A percentile compares a stretch with the other conserved stretches of the same genome.
These are phyloP conservation scores for Leptinotarsa lineolata DNA, from an alignment of 1,140 invertebrate species.

Conservation along the genomic window DNA sequence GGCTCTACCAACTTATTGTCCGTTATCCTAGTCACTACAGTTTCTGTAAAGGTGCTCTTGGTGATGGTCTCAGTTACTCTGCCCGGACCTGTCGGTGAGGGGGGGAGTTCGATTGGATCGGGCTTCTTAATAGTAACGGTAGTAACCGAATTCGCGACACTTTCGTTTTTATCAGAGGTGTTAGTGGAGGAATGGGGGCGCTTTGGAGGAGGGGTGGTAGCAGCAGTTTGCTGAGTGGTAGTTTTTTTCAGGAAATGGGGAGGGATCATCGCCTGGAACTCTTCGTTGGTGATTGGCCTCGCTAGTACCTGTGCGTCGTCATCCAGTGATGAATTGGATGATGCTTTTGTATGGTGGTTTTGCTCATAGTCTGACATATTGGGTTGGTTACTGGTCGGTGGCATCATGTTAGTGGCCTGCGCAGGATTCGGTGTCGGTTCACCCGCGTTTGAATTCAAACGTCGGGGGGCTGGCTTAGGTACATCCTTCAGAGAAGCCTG, in stretches of 20 bases:
- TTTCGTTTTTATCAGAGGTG: slow-evolving; percentile 61
- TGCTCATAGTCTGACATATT: slow-evolving; percentile 40
- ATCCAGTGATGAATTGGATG: slow-evolving; percentile 50
- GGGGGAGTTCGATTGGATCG: slow-evolving; percentile 74
- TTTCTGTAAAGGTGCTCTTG: slow-evolving; percentile 92
- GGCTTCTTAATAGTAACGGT: slow-evolving; percentile 76
- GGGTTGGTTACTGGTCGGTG: slow-evolving; percentile 35
- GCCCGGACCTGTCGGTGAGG: slow-evolving; percentile 79
- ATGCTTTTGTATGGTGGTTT: slow-evolving; percentile 49
- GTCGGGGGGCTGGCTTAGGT: slow-evolving; percentile 54
- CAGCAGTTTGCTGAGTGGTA: slow-evolving; percentile 32
- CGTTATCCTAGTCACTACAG: slow-evolving; percentile 88
- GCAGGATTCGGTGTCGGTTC: background rate
- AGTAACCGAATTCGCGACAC: slow-evolving; percentile 55
- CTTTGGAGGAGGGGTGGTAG: slow-evolving; percentile 44
- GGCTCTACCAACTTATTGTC: slow-evolving; percentile 84
- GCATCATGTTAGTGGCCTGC: slow-evolving; percentile 17
- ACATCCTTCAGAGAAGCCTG: slow-evolving; percentile 39
- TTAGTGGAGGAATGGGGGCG: slow-evolving; percentile 55
- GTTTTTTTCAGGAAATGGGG: slow-evolving; percentile 73
- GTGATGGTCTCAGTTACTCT: slow-evolving; percentile 90
- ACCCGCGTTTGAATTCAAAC: slow-evolving; percentile 36
- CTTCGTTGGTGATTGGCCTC: slow-evolving; percentile 86
- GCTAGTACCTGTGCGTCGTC: slow-evolving; percentile 63
- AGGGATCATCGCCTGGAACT: slow-evolving; percentile 92